Percentiles rank a stretch among this genome's conserved stretches.
These are phyloP conservation scores for Geococcyx californianus DNA, from an alignment of 2,113 vertebrate species.

Conservation along the genomic window DNA sequence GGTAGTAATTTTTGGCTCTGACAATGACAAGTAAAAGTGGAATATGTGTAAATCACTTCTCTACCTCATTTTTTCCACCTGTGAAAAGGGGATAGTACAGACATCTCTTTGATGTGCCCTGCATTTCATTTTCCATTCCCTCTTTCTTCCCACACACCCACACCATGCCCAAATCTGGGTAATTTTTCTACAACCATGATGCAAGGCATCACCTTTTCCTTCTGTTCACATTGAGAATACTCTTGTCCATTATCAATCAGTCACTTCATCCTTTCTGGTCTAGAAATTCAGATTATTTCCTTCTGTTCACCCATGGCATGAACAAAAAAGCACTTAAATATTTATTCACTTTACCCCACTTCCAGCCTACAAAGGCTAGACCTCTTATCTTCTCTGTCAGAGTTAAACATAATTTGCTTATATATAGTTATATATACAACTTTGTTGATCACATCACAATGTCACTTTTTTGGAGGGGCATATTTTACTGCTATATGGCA, in stretches of 20 bases:
- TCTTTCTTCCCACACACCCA: conserved; percentile 46
- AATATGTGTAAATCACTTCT: conserved; percentile 25
- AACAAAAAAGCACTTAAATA: neutral
- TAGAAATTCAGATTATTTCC: neutral
- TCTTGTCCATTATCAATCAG: neutral
- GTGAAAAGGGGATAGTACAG: neutral
- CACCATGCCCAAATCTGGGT: neutral
- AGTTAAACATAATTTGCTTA: neutral
- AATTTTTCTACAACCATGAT: neutral
- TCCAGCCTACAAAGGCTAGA: neutral
- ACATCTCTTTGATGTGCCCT: conserved; percentile 31
- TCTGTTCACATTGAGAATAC: neutral
- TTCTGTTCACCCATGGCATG: neutral
- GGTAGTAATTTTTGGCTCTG: conserved; percentile 44
- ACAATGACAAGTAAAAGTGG: conserved; percentile 37
- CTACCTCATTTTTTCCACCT: conserved; percentile 47
- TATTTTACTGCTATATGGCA: neutral
- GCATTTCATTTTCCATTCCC: conserved; percentile 31
- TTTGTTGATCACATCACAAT: neutral
- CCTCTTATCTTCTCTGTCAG: neutral
- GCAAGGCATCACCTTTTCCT: neutral
- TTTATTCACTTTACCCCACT: neutral
- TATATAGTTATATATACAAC: neutral
- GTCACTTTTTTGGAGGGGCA: no score
- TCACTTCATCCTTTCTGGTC: neutral